Conservation (phyloP, 2,113 vertebrate species). For the Cervus canadensis region DNA sequence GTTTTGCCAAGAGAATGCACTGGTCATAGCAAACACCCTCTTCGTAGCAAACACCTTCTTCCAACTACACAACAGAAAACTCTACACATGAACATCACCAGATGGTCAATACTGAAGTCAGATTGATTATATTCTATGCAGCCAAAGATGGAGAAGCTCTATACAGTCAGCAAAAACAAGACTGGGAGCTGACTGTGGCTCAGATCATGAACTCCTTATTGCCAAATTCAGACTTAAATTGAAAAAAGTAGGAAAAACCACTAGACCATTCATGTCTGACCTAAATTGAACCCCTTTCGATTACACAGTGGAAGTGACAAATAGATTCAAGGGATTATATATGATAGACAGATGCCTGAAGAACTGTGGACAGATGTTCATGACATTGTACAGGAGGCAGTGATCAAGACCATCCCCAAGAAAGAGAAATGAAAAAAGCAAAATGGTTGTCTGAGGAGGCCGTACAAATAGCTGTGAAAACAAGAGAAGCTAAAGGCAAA, state of each 20-base stretch:
- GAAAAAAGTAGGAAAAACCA: background rate
- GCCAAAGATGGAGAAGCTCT: background rate
- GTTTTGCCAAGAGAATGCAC: background rate
- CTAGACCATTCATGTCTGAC: background rate
- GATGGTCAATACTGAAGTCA: background rate
- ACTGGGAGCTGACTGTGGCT: background rate
- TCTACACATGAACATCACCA: background rate
- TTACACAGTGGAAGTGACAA: background rate
- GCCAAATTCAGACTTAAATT: background rate
- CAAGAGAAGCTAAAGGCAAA: background rate
- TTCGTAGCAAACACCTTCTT: background rate
- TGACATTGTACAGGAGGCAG: background rate
- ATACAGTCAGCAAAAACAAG: background rate
- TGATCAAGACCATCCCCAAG: background rate
- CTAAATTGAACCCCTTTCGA: background rate
- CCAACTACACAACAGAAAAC: background rate
- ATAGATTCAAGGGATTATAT: background rate
- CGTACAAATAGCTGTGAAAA: background rate
- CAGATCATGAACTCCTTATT: background rate
- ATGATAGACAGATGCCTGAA: background rate
- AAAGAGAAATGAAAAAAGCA: background rate
- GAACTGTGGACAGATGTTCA: background rate
- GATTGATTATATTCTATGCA: background rate
- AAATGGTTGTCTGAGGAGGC: background rate
- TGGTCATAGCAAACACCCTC: background rate